Evolutionary conservation across 64 coral and sea anemone genomes (phyloP), one percentile per base, ranked within the genome.

Genomic region (Trachythela sp.): DNA sequence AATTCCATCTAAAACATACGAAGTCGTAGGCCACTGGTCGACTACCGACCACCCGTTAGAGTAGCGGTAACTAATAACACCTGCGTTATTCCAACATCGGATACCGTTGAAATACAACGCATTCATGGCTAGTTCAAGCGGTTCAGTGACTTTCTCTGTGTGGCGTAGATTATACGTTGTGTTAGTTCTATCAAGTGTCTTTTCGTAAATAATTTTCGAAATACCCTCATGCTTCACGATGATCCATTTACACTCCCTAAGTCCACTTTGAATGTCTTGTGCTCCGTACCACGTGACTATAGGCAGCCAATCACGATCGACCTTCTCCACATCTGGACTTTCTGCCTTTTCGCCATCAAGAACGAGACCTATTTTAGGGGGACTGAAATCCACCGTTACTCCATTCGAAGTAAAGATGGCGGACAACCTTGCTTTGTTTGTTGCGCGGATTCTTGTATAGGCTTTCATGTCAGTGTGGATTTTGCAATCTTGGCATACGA

Each of bases 341-440:
- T 80, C 75, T 37, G 75, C 8, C 35, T 30, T 84, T 77, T 48
- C 37, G 15, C 94, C 94, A 95, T 24, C 38, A 70, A 8, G 39
- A 59, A 87, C 87, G 84, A 13, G 70, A 36, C 2, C 59, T 51
- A 77, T 48, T 48, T 30, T 84, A 87, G 94, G 91, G 22, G 91
- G 91, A 10, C 83, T 92, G 26, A 24, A 86, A 92, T 95, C 94
- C 11, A 84, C 88, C 39, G 59, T 90, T 11, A 95, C 91, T 11
- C 94, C 94, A 88, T 95, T 75, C 48, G 94, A 95, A 84, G 83
- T 54, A 35, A 95, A 83, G 40, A 85, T 84, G 6, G 38, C 90
- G 30, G 90, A 51, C 22, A 77, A 76, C 29, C 91, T 91, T 38
- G 91, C 94, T 36, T 89, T 67, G 33, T 95, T 95, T 13, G 85